These are phyloP conservation scores for Smittia sp. DNA, from an alignment of 2,888 invertebrate species.

Conservation along the genomic window DNA sequence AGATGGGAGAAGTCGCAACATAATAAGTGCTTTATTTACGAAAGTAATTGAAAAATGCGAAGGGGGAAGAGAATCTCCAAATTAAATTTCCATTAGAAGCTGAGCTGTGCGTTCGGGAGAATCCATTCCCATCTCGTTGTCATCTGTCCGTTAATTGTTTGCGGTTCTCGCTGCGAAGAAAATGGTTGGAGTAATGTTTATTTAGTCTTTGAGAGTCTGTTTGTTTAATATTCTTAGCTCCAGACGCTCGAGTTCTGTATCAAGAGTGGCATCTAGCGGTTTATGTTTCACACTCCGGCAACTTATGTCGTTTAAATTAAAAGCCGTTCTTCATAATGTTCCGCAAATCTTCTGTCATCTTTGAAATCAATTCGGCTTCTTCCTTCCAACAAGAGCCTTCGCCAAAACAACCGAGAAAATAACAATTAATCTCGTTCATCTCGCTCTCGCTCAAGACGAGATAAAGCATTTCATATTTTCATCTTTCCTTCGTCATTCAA, in stretches of 20 bases:
- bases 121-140: slow-evolving; percentile 10
- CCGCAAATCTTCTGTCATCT: background rate
- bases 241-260: background rate
- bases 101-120: background rate
- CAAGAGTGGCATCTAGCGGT: background rate
- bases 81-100: slow-evolving; percentile 15
- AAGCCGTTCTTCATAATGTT: background rate
- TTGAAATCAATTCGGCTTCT: background rate
- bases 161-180: background rate
- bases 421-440: slow-evolving; percentile 4
- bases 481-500: slow-evolving; percentile 3
- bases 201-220: background rate
- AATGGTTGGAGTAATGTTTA: background rate
- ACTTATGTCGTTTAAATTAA: too few relatives aligned
- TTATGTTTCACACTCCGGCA: background rate
- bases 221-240: background rate
- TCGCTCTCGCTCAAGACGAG: background rate
- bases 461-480: background rate
- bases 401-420: too few relatives aligned
- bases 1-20: background rate
- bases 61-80: background rate
- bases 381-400: too few relatives aligned
- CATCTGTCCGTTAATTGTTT: slow-evolving; percentile 23
- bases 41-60: background rate
- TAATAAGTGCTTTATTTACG: background rate